Evolutionary conservation across 2,888 invertebrate genomes (phyloP).

Genomic region (Aquatica leii): DNA sequence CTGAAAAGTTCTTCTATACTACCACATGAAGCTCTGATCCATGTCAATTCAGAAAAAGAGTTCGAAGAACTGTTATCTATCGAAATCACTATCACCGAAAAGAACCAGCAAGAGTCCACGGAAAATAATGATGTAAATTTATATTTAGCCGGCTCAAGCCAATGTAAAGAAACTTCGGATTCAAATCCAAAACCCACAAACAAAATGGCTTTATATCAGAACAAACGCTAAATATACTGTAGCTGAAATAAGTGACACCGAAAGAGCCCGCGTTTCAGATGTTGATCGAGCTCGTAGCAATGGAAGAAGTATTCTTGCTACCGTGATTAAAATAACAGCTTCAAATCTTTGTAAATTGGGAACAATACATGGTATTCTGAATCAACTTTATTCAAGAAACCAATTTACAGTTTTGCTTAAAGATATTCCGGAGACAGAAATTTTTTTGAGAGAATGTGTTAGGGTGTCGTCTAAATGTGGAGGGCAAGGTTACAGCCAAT

Average conservation of each 20-base stretch:
- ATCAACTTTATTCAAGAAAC: slow-evolving; percentile 6
- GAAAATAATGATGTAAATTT: not conserved
- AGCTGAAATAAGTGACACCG: slow-evolving; percentile 12
- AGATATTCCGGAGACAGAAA: slow-evolving; percentile 1
- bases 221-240: not conserved
- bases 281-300: slow-evolving; percentile 5
- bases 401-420: slow-evolving; percentile 9
- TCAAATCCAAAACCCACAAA: slow-evolving; percentile 9
- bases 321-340: not conserved
- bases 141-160: not conserved
- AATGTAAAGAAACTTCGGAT: not conserved
- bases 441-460: not conserved
- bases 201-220: slow-evolving; percentile 3
- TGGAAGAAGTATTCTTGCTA: slow-evolving; percentile 6
- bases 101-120: not conserved
- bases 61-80: no score
- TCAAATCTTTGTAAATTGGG: not conserved
- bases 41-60: slow-evolving; percentile 17
- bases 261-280: slow-evolving; percentile 7
- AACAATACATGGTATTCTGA: not conserved
- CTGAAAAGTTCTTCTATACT: slow-evolving; percentile 20
- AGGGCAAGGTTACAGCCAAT: slow-evolving; percentile 13
- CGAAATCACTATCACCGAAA: slow-evolving; percentile 1
- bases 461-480: slow-evolving; percentile 3
- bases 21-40: slow-evolving; percentile 14